These are phyloP conservation scores for Apotomis turbidana DNA, from an alignment of 2,888 invertebrate genomes.

Conservation along the genomic window DNA sequence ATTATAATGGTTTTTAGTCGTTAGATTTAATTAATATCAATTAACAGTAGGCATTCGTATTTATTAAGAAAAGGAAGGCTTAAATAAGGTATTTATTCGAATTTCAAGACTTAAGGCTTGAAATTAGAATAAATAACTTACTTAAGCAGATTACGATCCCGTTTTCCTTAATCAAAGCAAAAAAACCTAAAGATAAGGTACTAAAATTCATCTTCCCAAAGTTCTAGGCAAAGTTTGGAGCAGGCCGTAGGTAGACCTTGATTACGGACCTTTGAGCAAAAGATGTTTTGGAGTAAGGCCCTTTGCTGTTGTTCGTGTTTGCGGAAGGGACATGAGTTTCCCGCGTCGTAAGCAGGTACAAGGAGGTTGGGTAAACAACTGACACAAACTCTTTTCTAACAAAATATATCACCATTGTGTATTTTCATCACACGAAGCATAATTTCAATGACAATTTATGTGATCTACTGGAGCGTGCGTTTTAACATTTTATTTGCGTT, in stretches of 20 bases:
- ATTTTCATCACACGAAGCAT: too few species aligned
- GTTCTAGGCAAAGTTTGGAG: slow-evolving; percentile 28
- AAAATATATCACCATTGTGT: slow-evolving; percentile 10
- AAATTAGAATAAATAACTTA: neutral
- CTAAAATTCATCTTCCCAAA: slow-evolving; percentile 32
- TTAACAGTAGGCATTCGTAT: too few species aligned
- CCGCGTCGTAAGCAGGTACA: slow-evolving; percentile 28
- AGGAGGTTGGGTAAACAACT: slow-evolving; percentile 22
- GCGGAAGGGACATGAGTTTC: slow-evolving; percentile 39
- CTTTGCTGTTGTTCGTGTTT: slow-evolving; percentile 38
- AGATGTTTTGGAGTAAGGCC: slow-evolving; percentile 34
- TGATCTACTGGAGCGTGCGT: too few species aligned
- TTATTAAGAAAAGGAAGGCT: too few species aligned
- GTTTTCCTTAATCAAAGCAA: slow-evolving; percentile 14
- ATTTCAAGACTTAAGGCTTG: too few species aligned
- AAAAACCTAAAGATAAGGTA: slow-evolving; percentile 28
- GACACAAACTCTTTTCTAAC: slow-evolving; percentile 5
- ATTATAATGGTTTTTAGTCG: too few species aligned
- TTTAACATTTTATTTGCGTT: too few species aligned
- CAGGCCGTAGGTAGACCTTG: slow-evolving; percentile 28
- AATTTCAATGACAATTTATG: too few species aligned
- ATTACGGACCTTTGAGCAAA: slow-evolving; percentile 37
- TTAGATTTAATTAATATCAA: too few species aligned
- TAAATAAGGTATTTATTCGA: too few species aligned
- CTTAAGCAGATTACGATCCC: neutral